Evolutionary conservation across 2,797 vertebrate species (phyloP).

Genomic region (Gymnocypris eckloni): DNA sequence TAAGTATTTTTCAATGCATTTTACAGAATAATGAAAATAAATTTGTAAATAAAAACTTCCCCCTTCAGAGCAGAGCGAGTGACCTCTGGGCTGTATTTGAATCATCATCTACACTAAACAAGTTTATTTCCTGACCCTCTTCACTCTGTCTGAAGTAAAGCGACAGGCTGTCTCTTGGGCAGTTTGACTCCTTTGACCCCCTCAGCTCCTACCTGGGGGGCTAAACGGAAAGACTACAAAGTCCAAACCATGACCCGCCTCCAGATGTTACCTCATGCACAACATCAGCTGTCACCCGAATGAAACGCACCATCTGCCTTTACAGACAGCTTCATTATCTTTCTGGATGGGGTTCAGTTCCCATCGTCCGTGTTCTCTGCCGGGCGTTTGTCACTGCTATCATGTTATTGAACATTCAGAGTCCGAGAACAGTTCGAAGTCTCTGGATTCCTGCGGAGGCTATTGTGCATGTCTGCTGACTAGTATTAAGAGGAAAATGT

Average conservation of each 20-base stretch:
- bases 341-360: conserved; percentile 26
- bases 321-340: conserved; percentile 33
- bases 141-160: not conserved
- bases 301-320: conserved; percentile 29
- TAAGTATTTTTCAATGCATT: no score
- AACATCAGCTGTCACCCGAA: conserved; percentile 32
- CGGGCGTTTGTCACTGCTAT: not conserved
- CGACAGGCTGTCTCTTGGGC: not conserved
- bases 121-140: not conserved
- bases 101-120: not conserved
- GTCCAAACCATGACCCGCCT: not conserved
- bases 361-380: not conserved
- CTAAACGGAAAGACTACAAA: conserved; percentile 16
- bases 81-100: not conserved
- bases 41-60: no score
- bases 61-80: not conserved
- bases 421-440: not conserved
- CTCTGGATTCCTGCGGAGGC: not conserved
- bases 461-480: not conserved
- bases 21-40: no score
- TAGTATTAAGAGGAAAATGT: not conserved
- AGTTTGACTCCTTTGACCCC: conserved; percentile 15
- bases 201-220: not conserved
- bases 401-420: not conserved
- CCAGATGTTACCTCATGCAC: conserved; percentile 38